Base-by-base conservation (phyloP, 2,888 invertebrate species). In the Chrysopilus asiliformis region DNA sequence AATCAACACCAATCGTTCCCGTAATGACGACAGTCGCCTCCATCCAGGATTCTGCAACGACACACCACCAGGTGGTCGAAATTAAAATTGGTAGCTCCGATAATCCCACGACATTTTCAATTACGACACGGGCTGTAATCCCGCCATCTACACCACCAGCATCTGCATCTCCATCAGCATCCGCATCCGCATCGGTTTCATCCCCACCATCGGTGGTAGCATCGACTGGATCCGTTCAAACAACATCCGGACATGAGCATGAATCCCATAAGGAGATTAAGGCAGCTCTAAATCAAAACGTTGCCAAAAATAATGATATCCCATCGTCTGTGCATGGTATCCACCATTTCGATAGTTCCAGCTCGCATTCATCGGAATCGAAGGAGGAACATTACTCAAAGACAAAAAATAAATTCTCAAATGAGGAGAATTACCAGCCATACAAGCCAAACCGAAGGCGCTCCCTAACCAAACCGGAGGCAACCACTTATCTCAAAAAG, bases 401-500 rank as follows among this genome's bases (percentile, higher is more conserved):
- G 12, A 26, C 32, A 15, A 38, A 35, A 39, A 60, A 50, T 42
- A 61, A 59, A 48, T 62, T 62, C 49, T 53, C 62, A 36, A 58
- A 58, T 41, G 53, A 53, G 45, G 56, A 58, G 45, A 61, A 60
- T 41, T 59, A 53, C 49, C 52, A 58, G 41, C 60, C 57, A 38
- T 62, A 56, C 41, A 58, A 59, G 43, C 63, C 62, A 31, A 63
- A 63, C 50, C 58, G 63, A 45, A 53, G 56, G 48, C 61, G 63
- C 41, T 53, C 55, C 38, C 53, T 63, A 35, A 60, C 58, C 42
- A 59, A 63, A 44, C 59, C 61, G 47, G 61, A 62, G 47, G 55
- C 57, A 38, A 53, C 53, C 43, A 60, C 60, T 52, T 62, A 61
- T 48, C 56, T 62, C 47, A 62, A 63, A 49, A 63, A 62, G 49